Base-by-base conservation (phyloP, 2,113 vertebrate species). In the Pseudopodoces humilis region DNA sequence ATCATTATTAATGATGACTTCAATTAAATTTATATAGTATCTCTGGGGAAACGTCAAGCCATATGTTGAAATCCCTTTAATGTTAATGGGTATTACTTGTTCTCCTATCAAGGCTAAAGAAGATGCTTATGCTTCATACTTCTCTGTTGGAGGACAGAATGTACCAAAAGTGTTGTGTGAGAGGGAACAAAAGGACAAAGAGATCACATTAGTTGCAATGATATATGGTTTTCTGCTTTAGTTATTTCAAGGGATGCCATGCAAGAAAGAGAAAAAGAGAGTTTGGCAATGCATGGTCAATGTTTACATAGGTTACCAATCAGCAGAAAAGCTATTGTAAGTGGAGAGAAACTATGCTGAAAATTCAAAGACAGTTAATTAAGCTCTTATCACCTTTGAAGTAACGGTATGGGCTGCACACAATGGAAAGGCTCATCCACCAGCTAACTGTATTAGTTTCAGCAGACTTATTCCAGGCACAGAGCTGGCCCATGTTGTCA, bases 21-120 rank as follows among this genome's bases (percentile, higher is more conserved):
- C 87, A 68, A 86, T 79, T 92, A 86, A 79, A 93, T 70, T 82
- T 88, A 62, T 85, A 37, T 27, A 68, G 49, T 49, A 92, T 82
- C 86, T 76, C 89, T 53, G 31, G 81, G 78, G 63, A 95, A 94
- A 85, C 70, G 39, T 95, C 67, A 87, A 87, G 74, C 78, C 74
- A 72, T 91, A 87, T 89, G 91, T 49, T 95, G 77, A 95, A 95
- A 88, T 78, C 21, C 19, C 39, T 88, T 94, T 83, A 84, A 83
- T 81, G 81, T 76, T 92, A 95, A 92, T 85, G 30, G 49, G 19
- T 69, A 83, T 63, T 85, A 77, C 81, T 88, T 83, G 53, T 50
- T 89, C 74, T 90, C 24, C 62, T 74, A 23, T 60, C 70, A 69
- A 87, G 71, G 86, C 83, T 90, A 71, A 84, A 84, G 60, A 20